phyloP scores from a whole-genome alignment of 2,113 vertebrate genomes.

The Glareola pratincola region DNA sequence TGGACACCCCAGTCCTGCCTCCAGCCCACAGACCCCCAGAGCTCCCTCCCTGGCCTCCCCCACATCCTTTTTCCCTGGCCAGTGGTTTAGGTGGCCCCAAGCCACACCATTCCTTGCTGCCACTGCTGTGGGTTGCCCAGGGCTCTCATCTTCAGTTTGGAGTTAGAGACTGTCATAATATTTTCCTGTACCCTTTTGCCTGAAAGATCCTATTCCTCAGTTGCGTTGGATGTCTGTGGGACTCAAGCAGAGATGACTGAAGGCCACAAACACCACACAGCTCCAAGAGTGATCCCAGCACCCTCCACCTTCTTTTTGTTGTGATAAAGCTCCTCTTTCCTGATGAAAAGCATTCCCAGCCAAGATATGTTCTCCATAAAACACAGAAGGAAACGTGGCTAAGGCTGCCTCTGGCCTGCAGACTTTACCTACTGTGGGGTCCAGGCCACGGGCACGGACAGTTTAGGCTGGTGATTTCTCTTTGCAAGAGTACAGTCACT shows the following conservation, averaged over 20 bases:
- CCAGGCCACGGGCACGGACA: accelerated
- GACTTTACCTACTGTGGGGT: background rate
- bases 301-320: background rate
- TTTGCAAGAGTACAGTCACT: background rate
- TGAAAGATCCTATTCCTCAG: background rate
- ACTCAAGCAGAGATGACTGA: background rate
- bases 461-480: background rate
- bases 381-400: background rate
- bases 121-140: accelerated
- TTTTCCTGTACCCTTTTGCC: background rate
- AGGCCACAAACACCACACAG: background rate
- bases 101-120: background rate
- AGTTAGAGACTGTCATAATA: background rate
- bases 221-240: background rate
- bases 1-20: background rate
- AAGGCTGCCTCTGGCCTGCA: background rate
- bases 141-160: background rate
- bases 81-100: background rate
- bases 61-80: background rate
- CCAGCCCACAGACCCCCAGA: background rate
- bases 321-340: background rate
- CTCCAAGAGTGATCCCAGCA: background rate
- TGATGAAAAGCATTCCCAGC: background rate
- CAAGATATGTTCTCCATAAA: background rate
- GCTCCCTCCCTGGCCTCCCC: background rate